Evolutionary conservation across 2,113 vertebrate genomes (phyloP).

Genomic region (Thunnus maccoyii): DNA sequence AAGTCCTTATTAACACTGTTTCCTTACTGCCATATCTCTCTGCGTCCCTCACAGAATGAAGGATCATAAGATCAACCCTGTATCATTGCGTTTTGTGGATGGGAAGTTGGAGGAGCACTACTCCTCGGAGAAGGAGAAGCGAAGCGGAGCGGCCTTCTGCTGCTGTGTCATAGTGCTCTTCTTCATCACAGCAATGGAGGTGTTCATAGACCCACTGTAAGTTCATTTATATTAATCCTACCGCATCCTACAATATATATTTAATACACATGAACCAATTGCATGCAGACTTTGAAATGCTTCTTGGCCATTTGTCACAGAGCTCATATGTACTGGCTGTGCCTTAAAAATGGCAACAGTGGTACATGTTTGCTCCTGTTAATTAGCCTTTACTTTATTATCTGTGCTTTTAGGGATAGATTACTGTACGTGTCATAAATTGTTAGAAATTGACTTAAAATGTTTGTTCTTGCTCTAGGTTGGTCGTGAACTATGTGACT

Average conservation of each 20-base stretch:
- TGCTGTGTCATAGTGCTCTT: slow-evolving; percentile 92
- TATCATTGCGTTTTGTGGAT: slow-evolving; percentile 91
- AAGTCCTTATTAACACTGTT: neutral
- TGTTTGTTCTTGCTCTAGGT: slow-evolving; percentile 78
- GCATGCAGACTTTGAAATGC: neutral
- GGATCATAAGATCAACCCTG: slow-evolving; percentile 86
- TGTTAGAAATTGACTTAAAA: neutral
- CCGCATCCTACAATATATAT: neutral
- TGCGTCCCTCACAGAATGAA: slow-evolving; percentile 83
- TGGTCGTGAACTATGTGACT: slow-evolving; percentile 93
- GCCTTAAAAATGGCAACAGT: neutral
- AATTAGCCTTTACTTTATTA: neutral
- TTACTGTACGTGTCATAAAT: no score
- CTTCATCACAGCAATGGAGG: slow-evolving; percentile 89
- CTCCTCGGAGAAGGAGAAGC: slow-evolving; percentile 94
- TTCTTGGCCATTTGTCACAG: neutral
- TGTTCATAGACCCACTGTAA: slow-evolving; percentile 92
- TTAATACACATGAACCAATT: neutral
- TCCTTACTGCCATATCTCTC: neutral
- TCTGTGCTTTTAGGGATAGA: no score
- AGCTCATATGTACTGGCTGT: neutral
- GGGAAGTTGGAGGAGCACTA: slow-evolving; percentile 90
- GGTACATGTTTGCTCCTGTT: neutral
- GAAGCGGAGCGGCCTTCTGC: slow-evolving; percentile 92
- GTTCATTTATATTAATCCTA: slow-evolving; percentile 18